Base-by-base conservation (phyloP, 2,888 invertebrate genomes). In the Scaptomyza parva region DNA sequence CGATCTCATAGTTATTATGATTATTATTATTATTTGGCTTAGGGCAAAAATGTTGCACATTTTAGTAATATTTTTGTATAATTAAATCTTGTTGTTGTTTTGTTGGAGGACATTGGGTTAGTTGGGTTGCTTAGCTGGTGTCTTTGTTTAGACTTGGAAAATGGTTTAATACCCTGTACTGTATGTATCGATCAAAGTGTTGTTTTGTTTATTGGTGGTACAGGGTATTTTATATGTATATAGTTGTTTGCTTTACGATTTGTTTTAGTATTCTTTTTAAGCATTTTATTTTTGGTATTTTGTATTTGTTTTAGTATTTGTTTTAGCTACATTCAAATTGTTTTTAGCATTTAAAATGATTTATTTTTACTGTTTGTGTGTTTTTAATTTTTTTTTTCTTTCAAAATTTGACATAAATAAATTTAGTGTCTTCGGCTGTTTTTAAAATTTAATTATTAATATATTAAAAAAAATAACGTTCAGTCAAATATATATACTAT, bases 391-490 rank as follows among this genome's bases (percentile, higher is more conserved):
- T n/a, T 41, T 41, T 18, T n/a, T n/a, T n/a, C n/a, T n/a, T n/a
- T n/a, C n/a, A 9, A 9, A 7, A 8, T n/a, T 14, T n/a, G 30
- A 17, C 37, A 59, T 53, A 57, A 45, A 62, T 53, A 22, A 61
- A 44, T 55, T 45, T 26, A 30, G 40, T 68, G 35, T 40, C 39
- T 50, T 43, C 17, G 50, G 26, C 45, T 62, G 33, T 63, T 73
- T 63, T 73, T 66, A 71, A 78, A 79, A 83, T 77, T 69, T 82
- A 72, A 72, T 65, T 70, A 59, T 76, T 67, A 81, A 77, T 78
- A 76, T 83, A 80, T n/a, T 14, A 14, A 75, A 86, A 75, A 85
- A 86, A 84, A 85, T 76, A 80, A 85, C 66, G 73, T 76, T 88
- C 87, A 88, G 86, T 84, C 86, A 87, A 85, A 84, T 84, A 84